phyloP scores from a whole-genome alignment of 2,888 invertebrate species.

The Allophyes oxyacanthae region DNA sequence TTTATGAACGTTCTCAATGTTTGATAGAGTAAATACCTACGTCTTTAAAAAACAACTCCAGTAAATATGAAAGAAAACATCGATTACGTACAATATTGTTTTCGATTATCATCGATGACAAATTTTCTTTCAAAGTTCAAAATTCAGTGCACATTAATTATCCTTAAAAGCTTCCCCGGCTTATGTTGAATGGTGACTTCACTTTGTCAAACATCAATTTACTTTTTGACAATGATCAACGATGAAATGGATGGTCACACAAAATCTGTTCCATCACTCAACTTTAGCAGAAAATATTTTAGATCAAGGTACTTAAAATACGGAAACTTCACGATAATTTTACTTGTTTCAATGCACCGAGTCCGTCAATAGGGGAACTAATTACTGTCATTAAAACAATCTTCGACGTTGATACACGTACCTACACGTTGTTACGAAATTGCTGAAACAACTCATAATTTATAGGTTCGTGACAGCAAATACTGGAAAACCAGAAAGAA shows the following conservation, averaged over 20 bases:
- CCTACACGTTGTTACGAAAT: slow-evolving; percentile 58
- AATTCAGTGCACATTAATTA: slow-evolving; percentile 77
- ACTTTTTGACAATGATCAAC: slow-evolving; percentile 85
- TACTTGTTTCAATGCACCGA: slow-evolving; percentile 39
- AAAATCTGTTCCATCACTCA: slow-evolving; percentile 64
- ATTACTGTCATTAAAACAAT: slow-evolving; percentile 63
- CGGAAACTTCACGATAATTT: slow-evolving; percentile 43
- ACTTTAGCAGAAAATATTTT: slow-evolving; percentile 42
- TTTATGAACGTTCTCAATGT: too few species aligned
- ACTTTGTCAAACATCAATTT: slow-evolving; percentile 86
- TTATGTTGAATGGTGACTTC: slow-evolving; percentile 79
- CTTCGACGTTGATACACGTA: slow-evolving; percentile 46
- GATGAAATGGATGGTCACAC: slow-evolving; percentile 70
- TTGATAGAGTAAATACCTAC: too few species aligned
- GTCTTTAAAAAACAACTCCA: neutral
- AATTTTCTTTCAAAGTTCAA: slow-evolving; percentile 63
- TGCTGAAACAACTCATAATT: slow-evolving; percentile 71
- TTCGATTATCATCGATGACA: slow-evolving; percentile 59
- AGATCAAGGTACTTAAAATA: slow-evolving; percentile 20
- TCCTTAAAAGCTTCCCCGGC: slow-evolving; percentile 82
- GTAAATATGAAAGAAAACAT: slow-evolving; percentile 20
- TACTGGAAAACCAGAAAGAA: slow-evolving; percentile 70
- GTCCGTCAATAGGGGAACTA: slow-evolving; percentile 53
- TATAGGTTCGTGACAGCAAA: slow-evolving; percentile 81
- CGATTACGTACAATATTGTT: slow-evolving; percentile 40